phyloP scores from a whole-genome alignment of 2,888 invertebrate genomes.

The Hirtodrosophila duncani region DNA sequence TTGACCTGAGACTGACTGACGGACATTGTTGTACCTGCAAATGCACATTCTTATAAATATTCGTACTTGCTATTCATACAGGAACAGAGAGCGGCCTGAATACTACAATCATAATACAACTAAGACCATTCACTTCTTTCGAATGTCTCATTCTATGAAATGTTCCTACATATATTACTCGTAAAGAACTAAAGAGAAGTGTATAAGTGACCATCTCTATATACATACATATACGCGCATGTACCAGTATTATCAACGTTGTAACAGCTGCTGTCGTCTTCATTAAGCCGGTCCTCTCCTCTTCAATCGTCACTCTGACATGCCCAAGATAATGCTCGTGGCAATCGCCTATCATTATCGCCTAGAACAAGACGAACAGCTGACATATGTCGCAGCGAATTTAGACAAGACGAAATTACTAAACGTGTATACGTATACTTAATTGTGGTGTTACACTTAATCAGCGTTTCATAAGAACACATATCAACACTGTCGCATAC shows the following conservation, averaged over 20 bases:
- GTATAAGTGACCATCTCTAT: too few species aligned
- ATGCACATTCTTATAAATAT: too few species aligned
- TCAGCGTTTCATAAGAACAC: slow-evolving; percentile 48
- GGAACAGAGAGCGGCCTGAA: too few species aligned
- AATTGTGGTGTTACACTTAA: slow-evolving; percentile 65
- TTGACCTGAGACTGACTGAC: slow-evolving; percentile 22
- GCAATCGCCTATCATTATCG: slow-evolving; percentile 50
- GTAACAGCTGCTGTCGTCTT: too few species aligned
- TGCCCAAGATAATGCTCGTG: slow-evolving; percentile 8
- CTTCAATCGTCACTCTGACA: not conserved
- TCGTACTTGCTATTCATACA: too few species aligned
- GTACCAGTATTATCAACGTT: too few species aligned
- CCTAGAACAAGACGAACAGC: slow-evolving; percentile 50
- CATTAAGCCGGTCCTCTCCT: not conserved
- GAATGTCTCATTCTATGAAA: too few species aligned
- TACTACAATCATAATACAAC: too few species aligned
- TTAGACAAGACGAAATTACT: slow-evolving; percentile 60
- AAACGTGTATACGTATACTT: slow-evolving; percentile 27
- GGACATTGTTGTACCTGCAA: slow-evolving; percentile 15
- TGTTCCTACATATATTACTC: too few species aligned
- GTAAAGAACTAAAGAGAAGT: too few species aligned
- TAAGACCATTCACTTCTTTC: too few species aligned
- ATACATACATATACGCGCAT: too few species aligned
- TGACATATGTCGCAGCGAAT: slow-evolving; percentile 64
- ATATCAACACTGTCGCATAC: slow-evolving; percentile 26